Evolutionary conservation across 2,888 invertebrate genomes (phyloP).

Genomic region (Peribatodes rhomboidaria): DNA sequence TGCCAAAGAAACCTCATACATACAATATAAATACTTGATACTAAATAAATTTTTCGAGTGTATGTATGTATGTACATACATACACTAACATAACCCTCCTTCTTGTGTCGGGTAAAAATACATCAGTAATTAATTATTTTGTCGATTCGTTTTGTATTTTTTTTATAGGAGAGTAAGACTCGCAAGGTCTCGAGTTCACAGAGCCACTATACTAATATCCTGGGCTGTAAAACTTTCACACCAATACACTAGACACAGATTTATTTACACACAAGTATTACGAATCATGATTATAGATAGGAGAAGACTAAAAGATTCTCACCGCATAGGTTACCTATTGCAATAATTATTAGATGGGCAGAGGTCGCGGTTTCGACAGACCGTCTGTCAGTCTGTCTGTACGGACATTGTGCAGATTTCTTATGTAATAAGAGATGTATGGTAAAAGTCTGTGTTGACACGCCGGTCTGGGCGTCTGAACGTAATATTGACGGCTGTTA

Average conservation of each 20-base stretch:
- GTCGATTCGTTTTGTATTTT: too few species aligned
- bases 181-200: too few species aligned
- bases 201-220: too few species aligned
- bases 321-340: slow-evolving; percentile 20
- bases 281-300: slow-evolving; percentile 12
- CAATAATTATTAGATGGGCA: slow-evolving; percentile 26
- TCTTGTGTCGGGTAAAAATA: too few species aligned
- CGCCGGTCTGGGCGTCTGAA: slow-evolving; percentile 11
- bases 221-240: background rate
- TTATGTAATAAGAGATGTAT: slow-evolving; percentile 18
- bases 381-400: slow-evolving; percentile 32
- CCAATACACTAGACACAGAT: background rate
- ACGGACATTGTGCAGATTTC: slow-evolving; percentile 7
- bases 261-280: slow-evolving; percentile 35
- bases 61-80: too few species aligned
- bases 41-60: too few species aligned
- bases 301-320: slow-evolving; percentile 22
- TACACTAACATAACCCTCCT: too few species aligned
- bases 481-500: slow-evolving; percentile 10
- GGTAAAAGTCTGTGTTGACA: slow-evolving; percentile 30
- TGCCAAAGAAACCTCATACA: too few species aligned
- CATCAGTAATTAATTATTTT: too few species aligned
- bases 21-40: too few species aligned
- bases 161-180: too few species aligned
- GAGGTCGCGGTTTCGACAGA: slow-evolving; percentile 37